Conservation (phyloP, 2,797 vertebrate species). For the Furcifer pardalis region DNA sequence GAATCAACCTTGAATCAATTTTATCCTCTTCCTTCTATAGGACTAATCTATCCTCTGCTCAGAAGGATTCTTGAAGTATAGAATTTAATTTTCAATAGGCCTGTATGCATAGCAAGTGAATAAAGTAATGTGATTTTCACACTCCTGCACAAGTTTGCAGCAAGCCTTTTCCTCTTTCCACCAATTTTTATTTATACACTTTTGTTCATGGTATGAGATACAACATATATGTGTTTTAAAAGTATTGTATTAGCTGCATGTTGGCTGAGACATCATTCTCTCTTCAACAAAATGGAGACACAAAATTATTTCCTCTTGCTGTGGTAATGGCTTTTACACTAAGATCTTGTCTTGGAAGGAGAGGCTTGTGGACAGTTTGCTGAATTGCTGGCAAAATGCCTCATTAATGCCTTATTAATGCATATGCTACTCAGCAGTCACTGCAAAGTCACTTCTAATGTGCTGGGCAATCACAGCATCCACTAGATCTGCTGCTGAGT, state of each 20-base stretch:
- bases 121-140: constrained; percentile 4
- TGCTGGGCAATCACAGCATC: constrained; percentile 3
- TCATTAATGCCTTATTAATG: constrained; percentile 33
- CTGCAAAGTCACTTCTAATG: constrained; percentile 10
- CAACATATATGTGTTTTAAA: background rate
- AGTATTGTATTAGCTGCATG: background rate
- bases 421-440: constrained; percentile 25
- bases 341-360: background rate
- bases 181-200: background rate
- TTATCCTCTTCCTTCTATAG: constrained; percentile 17
- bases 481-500: constrained; percentile 6
- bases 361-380: background rate
- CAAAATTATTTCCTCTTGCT: background rate
- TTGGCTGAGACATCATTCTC: no score
- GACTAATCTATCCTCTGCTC: constrained; percentile 14
- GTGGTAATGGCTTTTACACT: background rate
- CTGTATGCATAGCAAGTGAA: constrained; percentile 2
- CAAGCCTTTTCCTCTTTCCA: background rate
- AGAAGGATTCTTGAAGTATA: constrained; percentile 21
- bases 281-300: background rate
- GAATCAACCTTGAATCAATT: constrained; percentile 29
- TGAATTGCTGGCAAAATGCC: constrained; percentile 14
- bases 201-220: background rate
- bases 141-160: constrained; percentile 7
- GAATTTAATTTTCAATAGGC: constrained; percentile 27